These are phyloP conservation scores for Araneus ventricosus DNA, from an alignment of 1,140 invertebrate genomes.

Conservation along the genomic window DNA sequence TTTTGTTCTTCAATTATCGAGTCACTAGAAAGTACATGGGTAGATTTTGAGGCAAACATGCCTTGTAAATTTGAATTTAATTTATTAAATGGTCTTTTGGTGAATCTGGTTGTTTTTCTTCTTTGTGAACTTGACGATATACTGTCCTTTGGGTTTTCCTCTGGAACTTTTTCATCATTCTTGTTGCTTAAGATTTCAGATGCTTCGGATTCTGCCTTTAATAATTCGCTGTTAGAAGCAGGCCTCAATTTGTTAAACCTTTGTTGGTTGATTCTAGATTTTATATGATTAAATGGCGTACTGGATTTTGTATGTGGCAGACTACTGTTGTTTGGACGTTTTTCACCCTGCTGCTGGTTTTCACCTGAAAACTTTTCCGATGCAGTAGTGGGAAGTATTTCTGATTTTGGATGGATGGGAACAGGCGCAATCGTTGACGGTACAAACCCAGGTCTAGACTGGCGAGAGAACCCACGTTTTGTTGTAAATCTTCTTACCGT, in stretches of 20 bases:
- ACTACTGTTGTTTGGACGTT: background rate
- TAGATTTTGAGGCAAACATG: too few species aligned
- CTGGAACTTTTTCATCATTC: background rate
- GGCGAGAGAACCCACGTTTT: too few species aligned
- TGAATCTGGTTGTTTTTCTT: background rate
- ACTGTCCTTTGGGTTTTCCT: background rate
- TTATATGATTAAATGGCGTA: background rate
- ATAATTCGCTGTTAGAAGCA: background rate
- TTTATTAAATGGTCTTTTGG: background rate
- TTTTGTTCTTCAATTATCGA: background rate
- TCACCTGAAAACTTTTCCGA: background rate
- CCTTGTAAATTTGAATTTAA: background rate
- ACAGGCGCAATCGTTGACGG: too few species aligned
- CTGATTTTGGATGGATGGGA: too few species aligned
- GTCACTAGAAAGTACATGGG: too few species aligned
- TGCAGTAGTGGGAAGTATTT: too few species aligned
- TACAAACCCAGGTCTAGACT: too few species aligned
- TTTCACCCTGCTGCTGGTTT: background rate
- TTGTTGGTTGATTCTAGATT: background rate
- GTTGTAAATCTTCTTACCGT: too few species aligned
- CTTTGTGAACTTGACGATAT: background rate
- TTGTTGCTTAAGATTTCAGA: background rate
- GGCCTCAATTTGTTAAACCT: background rate
- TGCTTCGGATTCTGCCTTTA: background rate
- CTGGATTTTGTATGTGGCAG: background rate